A percentile compares a stretch with the other conserved stretches of the same genome.
These are phyloP conservation scores for Schizaphis graminum DNA, from an alignment of 2,888 invertebrate genomes.

Conservation along the genomic window DNA sequence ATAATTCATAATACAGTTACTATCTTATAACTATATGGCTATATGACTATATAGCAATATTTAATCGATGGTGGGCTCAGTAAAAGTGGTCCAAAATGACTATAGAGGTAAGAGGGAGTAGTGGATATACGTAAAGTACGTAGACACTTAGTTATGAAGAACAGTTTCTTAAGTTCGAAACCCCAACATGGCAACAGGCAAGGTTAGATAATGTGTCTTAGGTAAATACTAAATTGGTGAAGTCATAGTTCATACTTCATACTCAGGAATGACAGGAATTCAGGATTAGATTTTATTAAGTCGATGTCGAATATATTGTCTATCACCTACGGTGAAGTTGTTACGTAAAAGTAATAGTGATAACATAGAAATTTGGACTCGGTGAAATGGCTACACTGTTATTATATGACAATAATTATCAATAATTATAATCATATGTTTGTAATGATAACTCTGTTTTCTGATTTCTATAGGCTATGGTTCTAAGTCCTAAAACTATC, in stretches of 20 bases:
- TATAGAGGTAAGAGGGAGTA: not conserved
- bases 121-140: not conserved
- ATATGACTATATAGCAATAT: not conserved
- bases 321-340: not conserved
- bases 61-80: not conserved
- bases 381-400: slow-evolving; percentile 34
- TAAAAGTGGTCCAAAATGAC: not conserved
- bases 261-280: too few species aligned
- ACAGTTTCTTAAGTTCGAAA: not conserved
- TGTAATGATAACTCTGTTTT: not conserved
- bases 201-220: too few species aligned
- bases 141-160: not conserved
- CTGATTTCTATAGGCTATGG: not conserved
- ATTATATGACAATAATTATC: not conserved
- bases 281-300: too few species aligned
- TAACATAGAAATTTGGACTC: not conserved
- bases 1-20: not conserved
- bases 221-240: too few species aligned
- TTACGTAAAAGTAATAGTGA: not conserved
- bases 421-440: slow-evolving; percentile 51
- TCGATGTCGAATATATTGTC: too few species aligned
- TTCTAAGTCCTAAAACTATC: not conserved
- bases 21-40: too few species aligned
- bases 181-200: too few species aligned
- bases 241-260: too few species aligned